phyloP scores from a whole-genome alignment of 2,888 invertebrate genomes.

The Ceriagrion tenellum region DNA sequence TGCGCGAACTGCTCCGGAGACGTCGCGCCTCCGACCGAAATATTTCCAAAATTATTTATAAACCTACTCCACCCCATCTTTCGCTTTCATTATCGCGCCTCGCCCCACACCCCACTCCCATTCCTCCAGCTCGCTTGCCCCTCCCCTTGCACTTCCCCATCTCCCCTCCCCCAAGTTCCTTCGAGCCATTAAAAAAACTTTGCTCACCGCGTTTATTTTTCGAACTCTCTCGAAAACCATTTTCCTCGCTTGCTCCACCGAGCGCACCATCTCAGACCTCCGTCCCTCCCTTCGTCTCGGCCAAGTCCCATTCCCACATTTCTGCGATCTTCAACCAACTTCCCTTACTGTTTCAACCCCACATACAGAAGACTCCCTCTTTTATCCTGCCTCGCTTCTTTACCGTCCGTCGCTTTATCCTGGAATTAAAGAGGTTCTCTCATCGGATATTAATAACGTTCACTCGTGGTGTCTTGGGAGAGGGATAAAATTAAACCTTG shows the following conservation, averaged over 20 bases:
- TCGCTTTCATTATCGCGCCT: conserved; percentile 16
- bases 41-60: conserved; percentile 32
- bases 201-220: neutral
- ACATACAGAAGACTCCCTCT: neutral
- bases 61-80: neutral
- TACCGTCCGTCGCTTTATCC: no score
- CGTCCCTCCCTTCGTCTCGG: neutral
- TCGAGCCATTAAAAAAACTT: conserved; percentile 13
- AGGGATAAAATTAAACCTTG: no score
- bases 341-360: neutral
- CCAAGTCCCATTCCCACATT: neutral
- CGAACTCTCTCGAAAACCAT: conserved; percentile 20
- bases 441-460: no score
- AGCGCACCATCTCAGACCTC: neutral
- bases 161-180: neutral
- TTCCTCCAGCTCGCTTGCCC: neutral
- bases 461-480: no score
- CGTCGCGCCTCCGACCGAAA: conserved; percentile 36
- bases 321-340: neutral
- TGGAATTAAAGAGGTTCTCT: no score
- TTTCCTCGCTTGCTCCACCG: neutral
- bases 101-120: neutral
- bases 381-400: no score
- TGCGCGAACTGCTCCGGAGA: neutral
- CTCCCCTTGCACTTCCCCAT: neutral